Evolutionary conservation across 2,113 vertebrate species (phyloP).

Genomic region (Crotalus viridis): DNA sequence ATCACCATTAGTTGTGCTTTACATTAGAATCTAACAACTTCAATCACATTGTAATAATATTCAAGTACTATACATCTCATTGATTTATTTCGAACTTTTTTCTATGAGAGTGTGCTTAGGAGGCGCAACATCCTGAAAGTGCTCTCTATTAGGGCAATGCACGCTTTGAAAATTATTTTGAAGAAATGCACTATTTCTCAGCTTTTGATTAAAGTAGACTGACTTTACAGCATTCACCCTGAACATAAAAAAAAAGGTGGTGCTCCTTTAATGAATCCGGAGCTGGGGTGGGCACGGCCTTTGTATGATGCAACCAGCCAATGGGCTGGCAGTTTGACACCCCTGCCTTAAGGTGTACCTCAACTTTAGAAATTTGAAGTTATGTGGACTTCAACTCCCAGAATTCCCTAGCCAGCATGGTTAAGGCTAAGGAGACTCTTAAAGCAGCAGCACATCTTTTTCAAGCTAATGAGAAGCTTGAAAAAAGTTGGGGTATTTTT

Average conservation of each 20-base stretch:
- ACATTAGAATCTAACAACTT: slow-evolving; percentile 12
- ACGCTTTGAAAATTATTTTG: neutral
- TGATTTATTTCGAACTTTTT: neutral
- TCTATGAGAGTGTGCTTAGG: neutral
- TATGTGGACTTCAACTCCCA: neutral
- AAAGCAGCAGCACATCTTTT: neutral
- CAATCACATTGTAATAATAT: neutral
- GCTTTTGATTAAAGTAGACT: neutral
- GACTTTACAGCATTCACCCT: neutral
- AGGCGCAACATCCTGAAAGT: neutral
- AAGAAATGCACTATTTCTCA: neutral
- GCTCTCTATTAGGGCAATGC: neutral
- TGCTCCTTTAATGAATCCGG: neutral
- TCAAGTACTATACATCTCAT: neutral
- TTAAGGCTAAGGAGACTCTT: neutral
- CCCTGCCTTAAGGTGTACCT: neutral
- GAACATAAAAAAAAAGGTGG: neutral
- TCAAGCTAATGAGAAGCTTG: neutral
- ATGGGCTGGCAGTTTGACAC: too few relatives aligned
- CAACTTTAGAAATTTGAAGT: neutral
- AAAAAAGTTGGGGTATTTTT: neutral
- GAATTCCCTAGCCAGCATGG: neutral
- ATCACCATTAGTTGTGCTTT: slow-evolving; percentile 1
- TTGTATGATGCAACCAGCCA: too few relatives aligned
- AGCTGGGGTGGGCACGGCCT: too few relatives aligned